A percentile compares a stretch with the other conserved stretches of the same genome.
Evolutionary conservation across 2,888 invertebrate species (phyloP).

Genomic region (Mesorhabditis sp.): DNA sequence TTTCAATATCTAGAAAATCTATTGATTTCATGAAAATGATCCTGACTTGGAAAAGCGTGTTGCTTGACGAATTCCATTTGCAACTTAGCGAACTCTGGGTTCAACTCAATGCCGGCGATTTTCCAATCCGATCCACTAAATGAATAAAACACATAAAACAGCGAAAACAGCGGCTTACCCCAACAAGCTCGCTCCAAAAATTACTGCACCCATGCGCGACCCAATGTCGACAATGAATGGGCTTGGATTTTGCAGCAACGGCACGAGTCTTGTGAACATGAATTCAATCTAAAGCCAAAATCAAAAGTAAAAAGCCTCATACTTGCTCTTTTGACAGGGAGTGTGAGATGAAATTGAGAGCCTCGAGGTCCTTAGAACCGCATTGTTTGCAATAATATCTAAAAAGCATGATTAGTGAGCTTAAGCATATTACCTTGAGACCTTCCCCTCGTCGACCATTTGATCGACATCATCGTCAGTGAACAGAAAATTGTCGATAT

Average conservation of each 20-base stretch:
- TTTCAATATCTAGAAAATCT: slow-evolving; percentile 21
- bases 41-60: background rate
- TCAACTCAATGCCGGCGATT: background rate
- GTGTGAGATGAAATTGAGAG: slow-evolving; percentile 58
- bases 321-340: slow-evolving; percentile 36
- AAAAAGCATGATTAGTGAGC: background rate
- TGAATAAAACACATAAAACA: background rate
- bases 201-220: slow-evolving; percentile 70
- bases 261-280: slow-evolving; percentile 69
- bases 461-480: slow-evolving; percentile 68
- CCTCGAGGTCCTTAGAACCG: slow-evolving; percentile 63
- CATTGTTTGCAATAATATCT: slow-evolving; percentile 65
- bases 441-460: slow-evolving; percentile 63
- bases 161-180: slow-evolving; percentile 18
- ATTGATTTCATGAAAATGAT: background rate
- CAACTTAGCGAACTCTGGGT: background rate
- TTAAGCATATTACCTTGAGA: slow-evolving; percentile 45
- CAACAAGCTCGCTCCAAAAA: slow-evolving; percentile 64
- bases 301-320: slow-evolving; percentile 10
- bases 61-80: background rate
- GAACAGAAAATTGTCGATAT: slow-evolving; percentile 73
- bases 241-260: slow-evolving; percentile 48
- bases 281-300: slow-evolving; percentile 56
- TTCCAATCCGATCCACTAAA: background rate
- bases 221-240: slow-evolving; percentile 68